These are phyloP conservation scores for Elmis aenea DNA, from an alignment of 2,888 invertebrate species.

Conservation along the genomic window DNA sequence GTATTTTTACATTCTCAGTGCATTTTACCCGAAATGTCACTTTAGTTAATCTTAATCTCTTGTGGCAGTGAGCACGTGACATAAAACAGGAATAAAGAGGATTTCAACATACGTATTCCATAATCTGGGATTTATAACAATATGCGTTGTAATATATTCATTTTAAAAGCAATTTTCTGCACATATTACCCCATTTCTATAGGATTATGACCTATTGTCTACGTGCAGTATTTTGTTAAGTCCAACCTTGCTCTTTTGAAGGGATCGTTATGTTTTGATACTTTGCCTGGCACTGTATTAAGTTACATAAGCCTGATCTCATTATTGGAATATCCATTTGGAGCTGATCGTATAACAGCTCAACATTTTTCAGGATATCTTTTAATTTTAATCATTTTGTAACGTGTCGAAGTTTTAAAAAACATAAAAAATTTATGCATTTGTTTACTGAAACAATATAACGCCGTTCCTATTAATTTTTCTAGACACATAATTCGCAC, in stretches of 20 bases:
- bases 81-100: conserved; percentile 32
- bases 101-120: conserved; percentile 31
- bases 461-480: too few relatives aligned
- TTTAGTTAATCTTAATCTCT: conserved; percentile 41
- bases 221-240: conserved; percentile 9
- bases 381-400: too few relatives aligned
- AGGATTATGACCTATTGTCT: conserved; percentile 33
- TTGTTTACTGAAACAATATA: too few relatives aligned
- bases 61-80: conserved; percentile 39
- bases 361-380: too few relatives aligned
- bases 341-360: too few relatives aligned
- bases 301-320: conserved; percentile 12
- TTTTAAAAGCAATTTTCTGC: conserved; percentile 44
- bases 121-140: conserved; percentile 38
- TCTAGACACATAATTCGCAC: too few relatives aligned
- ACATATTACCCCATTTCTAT: conserved; percentile 42
- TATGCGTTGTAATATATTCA: conserved; percentile 41
- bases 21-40: too few relatives aligned
- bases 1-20: too few relatives aligned
- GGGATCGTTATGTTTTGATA: conserved; percentile 17
- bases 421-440: too few relatives aligned
- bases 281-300: conserved; percentile 8
- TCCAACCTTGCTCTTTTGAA: conserved; percentile 19
- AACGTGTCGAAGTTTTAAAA: too few relatives aligned
- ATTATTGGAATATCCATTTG: conserved; percentile 14